Evolutionary conservation across 2,797 vertebrate species (phyloP).

Genomic region (Halcyon chelicuti): DNA sequence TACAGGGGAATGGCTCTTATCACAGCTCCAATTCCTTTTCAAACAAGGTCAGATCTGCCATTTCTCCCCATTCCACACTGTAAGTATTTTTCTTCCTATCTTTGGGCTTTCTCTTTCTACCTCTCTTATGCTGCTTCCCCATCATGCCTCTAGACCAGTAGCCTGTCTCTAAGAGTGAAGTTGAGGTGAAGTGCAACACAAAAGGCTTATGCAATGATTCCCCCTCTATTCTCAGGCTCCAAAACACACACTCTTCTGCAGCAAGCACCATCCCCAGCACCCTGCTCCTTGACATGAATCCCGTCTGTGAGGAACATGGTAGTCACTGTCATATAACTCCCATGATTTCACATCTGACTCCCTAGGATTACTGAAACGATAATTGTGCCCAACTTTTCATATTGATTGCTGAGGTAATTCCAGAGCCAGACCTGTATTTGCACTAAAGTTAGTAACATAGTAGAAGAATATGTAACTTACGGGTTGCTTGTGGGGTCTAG

Average conservation of each 20-base stretch:
- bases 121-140: background rate
- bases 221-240: background rate
- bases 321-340: background rate
- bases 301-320: background rate
- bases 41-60: background rate
- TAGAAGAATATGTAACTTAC: background rate
- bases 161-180: background rate
- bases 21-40: background rate
- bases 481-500: background rate
- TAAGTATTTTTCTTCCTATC: background rate
- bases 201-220: background rate
- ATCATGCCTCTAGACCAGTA: background rate
- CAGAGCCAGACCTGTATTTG: background rate
- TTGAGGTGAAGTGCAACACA: rapidly evolving
- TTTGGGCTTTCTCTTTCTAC: background rate
- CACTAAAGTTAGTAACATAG: background rate
- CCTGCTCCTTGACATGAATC: background rate
- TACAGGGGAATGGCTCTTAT: background rate
- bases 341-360: background rate
- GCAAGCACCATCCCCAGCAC: background rate
- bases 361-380: background rate
- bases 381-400: background rate
- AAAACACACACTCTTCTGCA: background rate
- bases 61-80: background rate
- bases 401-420: background rate